Evolutionary conservation across 2,797 vertebrate genomes (phyloP).

Genomic region (Cephalopachus bancanus): DNA sequence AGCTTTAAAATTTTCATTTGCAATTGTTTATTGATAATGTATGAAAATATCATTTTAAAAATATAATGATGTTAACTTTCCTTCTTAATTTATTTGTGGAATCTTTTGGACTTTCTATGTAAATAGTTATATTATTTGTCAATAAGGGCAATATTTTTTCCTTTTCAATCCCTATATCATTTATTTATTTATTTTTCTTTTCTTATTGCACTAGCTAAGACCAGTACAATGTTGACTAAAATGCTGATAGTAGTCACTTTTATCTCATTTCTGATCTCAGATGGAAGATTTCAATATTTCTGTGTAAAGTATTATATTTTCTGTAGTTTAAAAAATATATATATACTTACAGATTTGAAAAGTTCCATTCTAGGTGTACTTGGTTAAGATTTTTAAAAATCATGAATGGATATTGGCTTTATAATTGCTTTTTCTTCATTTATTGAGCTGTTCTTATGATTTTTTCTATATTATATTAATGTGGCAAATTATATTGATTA

Average conservation of each 20-base stretch:
- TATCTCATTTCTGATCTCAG: not conserved
- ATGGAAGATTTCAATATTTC: not conserved
- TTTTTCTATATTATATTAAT: not conserved
- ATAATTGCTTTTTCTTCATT: not conserved
- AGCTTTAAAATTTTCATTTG: not conserved
- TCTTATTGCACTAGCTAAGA: not conserved
- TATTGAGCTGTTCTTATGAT: not conserved
- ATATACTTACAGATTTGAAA: not conserved
- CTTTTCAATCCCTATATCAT: not conserved
- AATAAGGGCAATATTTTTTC: constrained; percentile 12
- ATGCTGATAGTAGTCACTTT: not conserved
- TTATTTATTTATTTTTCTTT: not conserved
- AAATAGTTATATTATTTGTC: not conserved
- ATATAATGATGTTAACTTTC: not conserved
- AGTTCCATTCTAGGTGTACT: not conserved
- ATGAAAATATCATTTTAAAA: not conserved
- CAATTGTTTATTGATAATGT: not conserved
- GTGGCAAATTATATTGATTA: not conserved
- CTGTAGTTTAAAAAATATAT: not conserved
- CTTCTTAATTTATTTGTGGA: constrained; percentile 29
- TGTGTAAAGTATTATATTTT: not conserved
- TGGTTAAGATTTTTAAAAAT: not conserved
- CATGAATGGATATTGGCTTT: not conserved
- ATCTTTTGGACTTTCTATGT: not conserved
- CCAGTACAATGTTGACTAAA: not conserved